phyloP scores from a whole-genome alignment of 2,888 invertebrate species.

The Megastigmus dorsalis region DNA sequence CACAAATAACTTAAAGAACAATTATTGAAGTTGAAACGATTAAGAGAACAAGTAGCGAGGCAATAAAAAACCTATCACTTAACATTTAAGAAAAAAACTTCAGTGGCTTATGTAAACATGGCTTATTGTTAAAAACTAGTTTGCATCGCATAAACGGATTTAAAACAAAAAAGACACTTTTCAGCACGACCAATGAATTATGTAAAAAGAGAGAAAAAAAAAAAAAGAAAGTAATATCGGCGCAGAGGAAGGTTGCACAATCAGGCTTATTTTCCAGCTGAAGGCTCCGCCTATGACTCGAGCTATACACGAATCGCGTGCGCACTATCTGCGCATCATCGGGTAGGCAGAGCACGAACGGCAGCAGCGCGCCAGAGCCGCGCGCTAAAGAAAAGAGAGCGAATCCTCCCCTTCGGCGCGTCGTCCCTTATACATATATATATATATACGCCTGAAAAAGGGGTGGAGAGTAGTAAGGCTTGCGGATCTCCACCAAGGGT shows the following conservation, averaged over 20 bases:
- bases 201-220: background rate
- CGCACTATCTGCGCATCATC: slow-evolving; percentile 17
- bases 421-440: too few species aligned
- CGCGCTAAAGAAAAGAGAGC: slow-evolving; percentile 26
- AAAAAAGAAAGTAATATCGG: background rate
- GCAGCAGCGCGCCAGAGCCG: background rate
- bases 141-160: too few species aligned
- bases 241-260: background rate
- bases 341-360: slow-evolving; percentile 47
- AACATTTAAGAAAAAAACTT: too few species aligned
- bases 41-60: too few species aligned
- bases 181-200: too few species aligned
- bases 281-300: slow-evolving; percentile 45
- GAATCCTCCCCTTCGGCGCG: slow-evolving; percentile 41
- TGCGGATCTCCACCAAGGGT: slow-evolving; percentile 24
- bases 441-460: too few species aligned
- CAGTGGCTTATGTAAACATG: too few species aligned
- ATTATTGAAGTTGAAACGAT: too few species aligned
- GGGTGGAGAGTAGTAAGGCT: slow-evolving; percentile 36
- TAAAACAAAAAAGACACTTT: too few species aligned
- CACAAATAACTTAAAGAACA: too few species aligned
- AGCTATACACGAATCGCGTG: slow-evolving; percentile 45
- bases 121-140: too few species aligned
- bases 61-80: too few species aligned
- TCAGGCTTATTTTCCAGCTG: slow-evolving; percentile 53